Conservation (phyloP, 2,113 vertebrate species). For the Rhabdornis inornatus region DNA sequence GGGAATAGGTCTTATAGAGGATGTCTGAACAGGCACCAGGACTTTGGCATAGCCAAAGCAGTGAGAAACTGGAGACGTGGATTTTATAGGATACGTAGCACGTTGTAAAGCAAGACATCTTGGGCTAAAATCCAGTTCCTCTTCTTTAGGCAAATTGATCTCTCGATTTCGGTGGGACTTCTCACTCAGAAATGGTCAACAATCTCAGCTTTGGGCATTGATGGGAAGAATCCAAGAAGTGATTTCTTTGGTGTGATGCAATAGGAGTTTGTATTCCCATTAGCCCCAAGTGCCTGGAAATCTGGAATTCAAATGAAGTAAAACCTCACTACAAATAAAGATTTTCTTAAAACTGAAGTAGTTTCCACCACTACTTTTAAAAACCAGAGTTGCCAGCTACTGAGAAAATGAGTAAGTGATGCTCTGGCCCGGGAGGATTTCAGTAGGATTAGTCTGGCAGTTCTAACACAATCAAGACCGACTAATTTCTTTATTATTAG, state of each 20-base stretch:
- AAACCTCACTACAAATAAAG: neutral
- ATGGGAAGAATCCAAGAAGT: neutral
- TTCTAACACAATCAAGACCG: neutral
- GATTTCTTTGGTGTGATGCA: neutral
- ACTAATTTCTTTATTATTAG: constrained; percentile 12
- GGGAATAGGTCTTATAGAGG: neutral
- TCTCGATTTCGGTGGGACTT: neutral
- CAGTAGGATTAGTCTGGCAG: neutral
- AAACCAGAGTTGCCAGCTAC: constrained; percentile 5
- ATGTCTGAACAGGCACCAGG: neutral
- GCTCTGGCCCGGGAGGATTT: constrained; percentile 15
- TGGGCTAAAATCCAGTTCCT: neutral
- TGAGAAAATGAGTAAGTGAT: neutral
- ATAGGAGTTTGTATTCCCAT: neutral
- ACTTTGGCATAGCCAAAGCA: neutral
- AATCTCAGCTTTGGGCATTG: neutral
- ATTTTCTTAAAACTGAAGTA: neutral
- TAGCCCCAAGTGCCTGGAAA: neutral
- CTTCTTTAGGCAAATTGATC: neutral
- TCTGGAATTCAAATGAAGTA: neutral
- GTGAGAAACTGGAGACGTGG: neutral
- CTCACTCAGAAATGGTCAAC: neutral
- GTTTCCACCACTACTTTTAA: neutral
- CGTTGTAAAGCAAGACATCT: neutral
- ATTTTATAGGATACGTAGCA: neutral